These are phyloP conservation scores for Rhimphoctona megacephalus DNA, from an alignment of 2,888 invertebrate genomes.

Conservation along the genomic window DNA sequence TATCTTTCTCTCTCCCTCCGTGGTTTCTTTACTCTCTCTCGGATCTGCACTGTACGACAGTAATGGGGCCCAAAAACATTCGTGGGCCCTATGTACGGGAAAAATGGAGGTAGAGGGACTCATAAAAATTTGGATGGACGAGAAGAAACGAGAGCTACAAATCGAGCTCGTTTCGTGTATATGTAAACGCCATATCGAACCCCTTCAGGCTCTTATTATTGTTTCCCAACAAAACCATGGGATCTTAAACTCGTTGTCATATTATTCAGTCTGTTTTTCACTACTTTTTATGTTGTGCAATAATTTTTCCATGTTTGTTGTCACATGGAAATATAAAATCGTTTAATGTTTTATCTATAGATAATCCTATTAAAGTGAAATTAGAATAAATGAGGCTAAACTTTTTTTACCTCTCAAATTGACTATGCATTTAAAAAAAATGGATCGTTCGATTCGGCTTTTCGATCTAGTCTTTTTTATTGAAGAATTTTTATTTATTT, in stretches of 20 bases:
- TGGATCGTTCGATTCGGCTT: not conserved
- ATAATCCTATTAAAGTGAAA: not conserved
- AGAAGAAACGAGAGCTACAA: slow-evolving; percentile 62
- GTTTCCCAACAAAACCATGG: not conserved
- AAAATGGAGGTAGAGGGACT: slow-evolving; percentile 40
- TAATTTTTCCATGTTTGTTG: not conserved
- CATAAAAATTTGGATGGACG: slow-evolving; percentile 69
- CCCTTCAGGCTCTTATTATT: slow-evolving; percentile 52
- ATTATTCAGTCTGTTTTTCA: not conserved
- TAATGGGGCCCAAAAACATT: slow-evolving; percentile 58
- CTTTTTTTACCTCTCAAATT: not conserved
- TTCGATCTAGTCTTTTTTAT: not conserved
- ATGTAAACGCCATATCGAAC: slow-evolving; percentile 67
- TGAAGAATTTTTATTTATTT: not conserved
- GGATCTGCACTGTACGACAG: slow-evolving; percentile 48
- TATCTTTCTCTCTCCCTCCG: slow-evolving; percentile 30
- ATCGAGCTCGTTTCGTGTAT: slow-evolving; percentile 71
- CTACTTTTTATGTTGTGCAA: not conserved
- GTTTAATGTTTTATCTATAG: too few species aligned
- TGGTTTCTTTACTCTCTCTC: slow-evolving; percentile 1
- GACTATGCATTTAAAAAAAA: not conserved
- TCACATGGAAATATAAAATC: too few species aligned
- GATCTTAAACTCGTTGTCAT: slow-evolving; percentile 22
- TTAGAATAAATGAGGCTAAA: not conserved
- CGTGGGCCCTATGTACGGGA: slow-evolving; percentile 35